Base-by-base conservation (phyloP, 2,797 vertebrate genomes). In the Gallinago nigripennis region DNA sequence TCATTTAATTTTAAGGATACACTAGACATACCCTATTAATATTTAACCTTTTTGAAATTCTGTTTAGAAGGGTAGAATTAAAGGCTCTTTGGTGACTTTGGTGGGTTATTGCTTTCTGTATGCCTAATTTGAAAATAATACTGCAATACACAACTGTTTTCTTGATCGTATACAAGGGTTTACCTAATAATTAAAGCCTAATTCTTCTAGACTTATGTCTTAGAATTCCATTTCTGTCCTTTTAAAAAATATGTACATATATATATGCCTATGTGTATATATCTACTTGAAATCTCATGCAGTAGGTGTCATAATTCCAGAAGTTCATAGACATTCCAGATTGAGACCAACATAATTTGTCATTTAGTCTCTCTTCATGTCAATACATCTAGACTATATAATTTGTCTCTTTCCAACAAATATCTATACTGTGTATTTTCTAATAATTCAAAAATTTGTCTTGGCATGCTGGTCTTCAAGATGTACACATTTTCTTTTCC, bases 211-310 rank as follows among this genome's bases (percentile, higher is more conserved):
- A 33, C 0, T 58, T 85, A 58, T 25, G 9, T n/a, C 17, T 82
- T 66, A 70, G 28, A 35, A n/a, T 58, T 68, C 35, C 2, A 46
- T 43, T 77, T 86, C 11, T 81, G 27, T 45, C 4, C 2, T 12
- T 7, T 91, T 58, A 37, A 66, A 88, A 81, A 63, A 77, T 17
- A 9, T 12, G 27, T 37, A 5, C 1, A 28, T 20, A 37, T 24
- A 23, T 56, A 0, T 27, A 2, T 60, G 9, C 61, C 57, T 64
- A 0, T 5, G 0, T 35, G 20, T 66, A 18, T 25, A 18, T 39
- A 25, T 7, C 4, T 51, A 16, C 64, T 64, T 41, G 11, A 35
- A 51, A 50, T 60, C 16, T 75, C 25, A 17, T 21, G 5, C 3
- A n/a, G 11, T 31, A 51, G 3, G 9, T 66, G 10, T 30, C 25